These are phyloP conservation scores for Philantomba maxwellii DNA, from an alignment of 2,113 vertebrate genomes.

Conservation along the genomic window DNA sequence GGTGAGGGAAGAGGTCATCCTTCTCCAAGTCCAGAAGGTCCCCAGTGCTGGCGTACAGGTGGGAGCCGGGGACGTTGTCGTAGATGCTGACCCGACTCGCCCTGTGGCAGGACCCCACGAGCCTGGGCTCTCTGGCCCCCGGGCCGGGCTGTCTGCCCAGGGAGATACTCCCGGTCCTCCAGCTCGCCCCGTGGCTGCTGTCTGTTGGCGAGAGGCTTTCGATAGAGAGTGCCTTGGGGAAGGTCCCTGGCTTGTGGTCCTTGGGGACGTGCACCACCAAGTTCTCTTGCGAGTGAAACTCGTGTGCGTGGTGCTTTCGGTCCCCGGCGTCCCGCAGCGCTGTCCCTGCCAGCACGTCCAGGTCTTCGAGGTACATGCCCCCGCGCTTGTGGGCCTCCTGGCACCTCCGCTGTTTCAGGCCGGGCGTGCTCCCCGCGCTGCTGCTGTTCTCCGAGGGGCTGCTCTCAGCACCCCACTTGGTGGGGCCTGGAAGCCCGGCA, in stretches of 20 bases:
- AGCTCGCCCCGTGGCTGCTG: slow-evolving; percentile 79
- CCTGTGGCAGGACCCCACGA: slow-evolving; percentile 84
- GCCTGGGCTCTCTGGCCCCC: slow-evolving; percentile 77
- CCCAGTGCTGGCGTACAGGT: slow-evolving; percentile 95
- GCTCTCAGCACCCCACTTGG: slow-evolving; percentile 84
- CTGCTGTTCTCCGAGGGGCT: slow-evolving; percentile 84
- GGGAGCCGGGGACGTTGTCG: slow-evolving; percentile 95
- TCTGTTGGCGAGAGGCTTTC: slow-evolving; percentile 90
- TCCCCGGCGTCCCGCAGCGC: slow-evolving; percentile 79
- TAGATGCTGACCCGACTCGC: slow-evolving; percentile 82
- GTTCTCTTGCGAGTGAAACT: slow-evolving; percentile 93
- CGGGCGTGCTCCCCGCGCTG: slow-evolving; percentile 84
- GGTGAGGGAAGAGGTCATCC: slow-evolving; percentile 90
- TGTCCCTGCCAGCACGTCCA: slow-evolving; percentile 83
- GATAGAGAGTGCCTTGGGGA: slow-evolving; percentile 96
- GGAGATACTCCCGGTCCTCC: slow-evolving; percentile 86
- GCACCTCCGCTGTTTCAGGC: slow-evolving; percentile 85
- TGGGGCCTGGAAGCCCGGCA: slow-evolving; percentile 63
- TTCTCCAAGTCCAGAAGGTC: slow-evolving; percentile 94
- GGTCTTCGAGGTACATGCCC: slow-evolving; percentile 93
- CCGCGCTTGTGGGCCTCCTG: slow-evolving; percentile 88
- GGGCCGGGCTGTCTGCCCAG: slow-evolving; percentile 77
- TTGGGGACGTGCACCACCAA: slow-evolving; percentile 94
- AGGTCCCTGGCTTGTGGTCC: slow-evolving; percentile 97
- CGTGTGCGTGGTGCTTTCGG: slow-evolving; percentile 85